Evolutionary conservation across 2,888 invertebrate species (phyloP).

Genomic region (Heliconius cydno): DNA sequence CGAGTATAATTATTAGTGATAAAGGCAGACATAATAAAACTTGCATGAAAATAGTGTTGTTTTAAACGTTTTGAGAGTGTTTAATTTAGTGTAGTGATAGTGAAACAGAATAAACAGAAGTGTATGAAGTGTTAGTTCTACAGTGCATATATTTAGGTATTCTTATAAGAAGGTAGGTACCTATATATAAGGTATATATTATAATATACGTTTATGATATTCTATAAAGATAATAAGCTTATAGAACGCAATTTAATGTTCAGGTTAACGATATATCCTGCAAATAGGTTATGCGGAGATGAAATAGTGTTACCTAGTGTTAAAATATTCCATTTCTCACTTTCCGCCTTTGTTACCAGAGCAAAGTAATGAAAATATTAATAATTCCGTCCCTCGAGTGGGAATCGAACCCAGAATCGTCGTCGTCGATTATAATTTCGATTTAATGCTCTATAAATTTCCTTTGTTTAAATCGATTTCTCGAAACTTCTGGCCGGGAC

Average conservation of each 20-base stretch:
- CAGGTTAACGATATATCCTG: no score
- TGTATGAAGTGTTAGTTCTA: neutral
- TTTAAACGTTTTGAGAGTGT: neutral
- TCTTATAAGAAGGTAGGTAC: neutral
- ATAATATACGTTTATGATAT: neutral
- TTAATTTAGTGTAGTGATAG: neutral
- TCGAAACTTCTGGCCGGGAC: neutral
- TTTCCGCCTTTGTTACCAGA: no score
- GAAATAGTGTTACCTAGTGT: no score
- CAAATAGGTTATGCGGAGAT: no score
- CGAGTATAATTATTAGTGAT: conserved; percentile 28
- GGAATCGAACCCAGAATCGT: no score
- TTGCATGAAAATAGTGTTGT: neutral
- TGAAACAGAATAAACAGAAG: neutral
- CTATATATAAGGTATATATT: neutral
- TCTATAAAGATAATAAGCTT: no score
- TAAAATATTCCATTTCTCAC: no score
- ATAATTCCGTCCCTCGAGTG: no score
- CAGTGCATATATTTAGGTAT: neutral
- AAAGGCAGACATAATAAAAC: conserved; percentile 15
- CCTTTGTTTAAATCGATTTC: neutral
- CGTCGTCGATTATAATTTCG: no score
- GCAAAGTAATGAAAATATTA: no score
- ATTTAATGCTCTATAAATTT: neutral
- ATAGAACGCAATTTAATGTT: no score